Percentiles rank a stretch among this genome's conserved stretches.
Evolutionary conservation across 1,140 invertebrate species (phyloP).

Genomic region (Caligus rogercresseyi): DNA sequence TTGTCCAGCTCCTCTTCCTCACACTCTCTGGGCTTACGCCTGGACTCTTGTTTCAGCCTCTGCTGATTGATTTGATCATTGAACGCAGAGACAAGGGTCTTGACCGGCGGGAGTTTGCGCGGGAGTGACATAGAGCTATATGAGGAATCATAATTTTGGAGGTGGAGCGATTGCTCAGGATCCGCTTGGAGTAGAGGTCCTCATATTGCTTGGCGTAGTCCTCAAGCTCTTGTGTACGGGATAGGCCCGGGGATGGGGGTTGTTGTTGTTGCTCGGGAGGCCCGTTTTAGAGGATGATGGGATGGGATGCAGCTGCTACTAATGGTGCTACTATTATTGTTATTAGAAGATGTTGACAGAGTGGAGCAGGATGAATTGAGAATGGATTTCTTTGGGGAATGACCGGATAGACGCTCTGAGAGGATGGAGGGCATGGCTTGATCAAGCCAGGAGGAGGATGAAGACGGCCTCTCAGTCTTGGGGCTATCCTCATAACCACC

Average conservation of each 20-base stretch:
- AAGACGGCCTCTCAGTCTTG: background rate
- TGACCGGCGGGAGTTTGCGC: background rate
- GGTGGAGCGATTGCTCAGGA: background rate
- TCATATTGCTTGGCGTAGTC: conserved; percentile 4
- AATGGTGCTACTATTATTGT: too few relatives aligned
- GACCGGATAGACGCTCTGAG: background rate
- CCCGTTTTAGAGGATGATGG: background rate
- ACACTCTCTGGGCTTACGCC: background rate
- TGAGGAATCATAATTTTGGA: too few relatives aligned
- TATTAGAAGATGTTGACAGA: background rate
- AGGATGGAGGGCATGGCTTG: background rate
- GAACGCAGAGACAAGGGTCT: background rate
- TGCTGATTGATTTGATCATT: conserved; percentile 13
- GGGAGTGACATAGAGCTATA: conserved; percentile 8
- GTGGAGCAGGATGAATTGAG: background rate
- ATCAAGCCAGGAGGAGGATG: background rate
- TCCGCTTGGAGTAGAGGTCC: background rate
- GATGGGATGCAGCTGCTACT: background rate
- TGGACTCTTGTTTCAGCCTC: background rate
- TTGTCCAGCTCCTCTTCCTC: background rate
- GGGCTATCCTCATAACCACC: background rate
- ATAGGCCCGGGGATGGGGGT: background rate
- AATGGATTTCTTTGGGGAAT: background rate
- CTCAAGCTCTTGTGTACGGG: conserved; percentile 1
- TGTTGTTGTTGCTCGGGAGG: background rate